Evolutionary conservation across 2,888 invertebrate species (phyloP), one percentile per base, ranked within the genome.

Genomic region (Resseliella maxima): DNA sequence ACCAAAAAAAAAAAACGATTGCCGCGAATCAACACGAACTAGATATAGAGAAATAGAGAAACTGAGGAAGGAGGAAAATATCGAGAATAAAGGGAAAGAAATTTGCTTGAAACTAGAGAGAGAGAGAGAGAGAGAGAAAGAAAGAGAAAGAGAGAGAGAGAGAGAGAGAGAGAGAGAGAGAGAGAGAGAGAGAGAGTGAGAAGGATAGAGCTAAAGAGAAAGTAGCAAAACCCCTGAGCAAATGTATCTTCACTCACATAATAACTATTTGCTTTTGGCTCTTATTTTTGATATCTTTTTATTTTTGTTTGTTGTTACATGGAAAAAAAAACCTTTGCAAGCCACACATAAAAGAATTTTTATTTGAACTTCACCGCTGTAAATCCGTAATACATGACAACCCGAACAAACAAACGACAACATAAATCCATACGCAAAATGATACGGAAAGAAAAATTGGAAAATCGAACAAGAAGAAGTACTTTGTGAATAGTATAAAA

Each of bases 251-350:
- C 31, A 72, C n/a, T 31, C 72, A 72, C 31, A n/a, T n/a, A 72
- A 72, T 72, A 72, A 72, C 72, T 72, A 31, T 72, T 72, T 72
- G 72, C 72, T 72, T 72, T 72, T 31, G n/a, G 31, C 31, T 72
- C 31, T 72, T 72, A 72, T 72, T 72, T 72, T 72, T 35, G 72
- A 72, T 72, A 59, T n/a, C 59, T n/a, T 59, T 6, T 59, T 50
- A 18, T 50, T 10, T 50, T 10, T 21, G 50, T 50, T 59, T 59
- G n/a, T 59, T 59, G 59, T 10, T 18, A 15, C 35, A 35, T 35
- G 35, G 12, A 31, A n/a, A n/a, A n/a, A n/a, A n/a, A 35, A 35
- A 72, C n/a, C 72, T 59, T 59, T 12, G 31, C 15, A 72, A 35
- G 12, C 72, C 72, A 72, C n/a, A n/a, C 35, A 72, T 72, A 72